These are phyloP conservation scores for Cylloceria caligata DNA, from an alignment of 2,888 invertebrate species.

Conservation along the genomic window DNA sequence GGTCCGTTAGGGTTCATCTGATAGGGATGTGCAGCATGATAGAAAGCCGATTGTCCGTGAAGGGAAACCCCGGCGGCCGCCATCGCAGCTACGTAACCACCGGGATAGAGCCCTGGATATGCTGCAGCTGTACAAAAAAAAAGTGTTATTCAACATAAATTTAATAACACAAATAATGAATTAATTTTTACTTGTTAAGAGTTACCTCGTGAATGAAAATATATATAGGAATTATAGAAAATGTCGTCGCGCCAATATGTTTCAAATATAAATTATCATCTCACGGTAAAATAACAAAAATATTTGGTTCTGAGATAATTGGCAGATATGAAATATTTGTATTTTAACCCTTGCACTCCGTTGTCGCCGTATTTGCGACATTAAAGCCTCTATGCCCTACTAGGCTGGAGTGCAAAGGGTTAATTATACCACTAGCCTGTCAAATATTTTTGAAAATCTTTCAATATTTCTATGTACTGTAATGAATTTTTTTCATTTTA, in stretches of 20 bases:
- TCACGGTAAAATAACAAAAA: too few species aligned
- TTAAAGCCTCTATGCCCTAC: too few species aligned
- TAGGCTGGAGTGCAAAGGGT: too few species aligned
- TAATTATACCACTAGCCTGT: too few species aligned
- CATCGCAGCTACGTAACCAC: slow-evolving; percentile 90
- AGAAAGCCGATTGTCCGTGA: slow-evolving; percentile 82
- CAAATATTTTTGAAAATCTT: not conserved
- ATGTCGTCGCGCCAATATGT: too few species aligned
- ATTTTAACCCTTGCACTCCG: too few species aligned
- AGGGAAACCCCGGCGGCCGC: slow-evolving; percentile 91
- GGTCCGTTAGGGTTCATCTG: slow-evolving; percentile 83
- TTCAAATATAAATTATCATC: too few species aligned
- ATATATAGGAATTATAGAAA: too few species aligned
- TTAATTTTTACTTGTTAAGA: not conserved
- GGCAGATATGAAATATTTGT: too few species aligned
- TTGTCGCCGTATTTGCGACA: too few species aligned
- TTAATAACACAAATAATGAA: not conserved
- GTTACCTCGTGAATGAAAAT: not conserved
- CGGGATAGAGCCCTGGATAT: slow-evolving; percentile 90
- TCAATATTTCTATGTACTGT: not conserved
- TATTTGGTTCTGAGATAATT: too few species aligned
- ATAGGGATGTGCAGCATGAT: slow-evolving; percentile 86
- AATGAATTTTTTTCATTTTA: not conserved
- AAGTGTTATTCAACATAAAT: not conserved
- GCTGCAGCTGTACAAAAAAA: slow-evolving; percentile 86